phyloP scores from a whole-genome alignment of 2,113 vertebrate species.

The Daphoenositta chrysoptera region DNA sequence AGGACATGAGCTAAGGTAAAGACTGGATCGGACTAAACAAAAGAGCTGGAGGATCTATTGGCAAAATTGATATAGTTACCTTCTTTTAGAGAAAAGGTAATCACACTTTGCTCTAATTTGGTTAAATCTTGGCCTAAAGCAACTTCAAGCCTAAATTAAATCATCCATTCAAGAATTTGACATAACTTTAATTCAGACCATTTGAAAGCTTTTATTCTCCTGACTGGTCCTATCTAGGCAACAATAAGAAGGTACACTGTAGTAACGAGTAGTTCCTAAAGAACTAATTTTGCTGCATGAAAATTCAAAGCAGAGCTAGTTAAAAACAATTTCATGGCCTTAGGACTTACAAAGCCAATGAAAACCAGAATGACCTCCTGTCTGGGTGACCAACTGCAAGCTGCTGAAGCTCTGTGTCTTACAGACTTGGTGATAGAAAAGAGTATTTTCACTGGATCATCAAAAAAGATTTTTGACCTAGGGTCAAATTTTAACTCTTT shows the following conservation, averaged over 20 bases:
- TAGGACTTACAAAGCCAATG: not conserved
- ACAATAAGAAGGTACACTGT: not conserved
- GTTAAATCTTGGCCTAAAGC: not conserved
- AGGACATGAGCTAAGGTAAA: not conserved
- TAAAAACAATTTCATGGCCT: not conserved
- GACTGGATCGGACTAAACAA: not conserved
- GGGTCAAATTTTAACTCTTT: slow-evolving; percentile 17
- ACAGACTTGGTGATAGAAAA: not conserved
- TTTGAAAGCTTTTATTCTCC: not conserved
- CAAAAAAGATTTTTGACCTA: not conserved
- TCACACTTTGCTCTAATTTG: not conserved
- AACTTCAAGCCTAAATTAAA: not conserved
- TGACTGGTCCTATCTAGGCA: not conserved
- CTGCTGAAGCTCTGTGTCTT: not conserved
- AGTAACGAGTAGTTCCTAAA: not conserved
- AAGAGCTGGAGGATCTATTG: not conserved
- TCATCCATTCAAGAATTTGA: not conserved
- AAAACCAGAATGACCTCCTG: not conserved
- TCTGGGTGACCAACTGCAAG: not conserved
- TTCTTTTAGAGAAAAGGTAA: not conserved
- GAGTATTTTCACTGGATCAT: not conserved
- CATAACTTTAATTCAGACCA: not conserved
- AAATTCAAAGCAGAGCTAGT: not conserved
- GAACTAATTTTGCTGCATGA: not conserved
- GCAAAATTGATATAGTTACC: not conserved